Conservation (phyloP, 2,888 invertebrate species). For the Smittia sp. region DNA sequence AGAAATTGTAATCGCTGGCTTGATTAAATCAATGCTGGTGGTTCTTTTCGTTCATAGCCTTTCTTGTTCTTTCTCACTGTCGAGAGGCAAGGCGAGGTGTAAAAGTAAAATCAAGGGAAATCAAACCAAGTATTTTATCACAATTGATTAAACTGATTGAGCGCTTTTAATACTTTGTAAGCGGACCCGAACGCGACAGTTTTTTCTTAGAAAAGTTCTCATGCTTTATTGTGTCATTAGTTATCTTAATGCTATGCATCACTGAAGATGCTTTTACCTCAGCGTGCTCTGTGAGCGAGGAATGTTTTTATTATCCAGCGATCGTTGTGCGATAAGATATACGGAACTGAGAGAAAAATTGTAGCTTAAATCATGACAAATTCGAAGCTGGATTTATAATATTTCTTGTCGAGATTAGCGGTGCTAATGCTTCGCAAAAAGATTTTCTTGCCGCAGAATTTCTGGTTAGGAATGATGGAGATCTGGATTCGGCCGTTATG, state of each 20-base stretch:
- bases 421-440: no score
- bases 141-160: neutral
- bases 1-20: slow-evolving; percentile 20
- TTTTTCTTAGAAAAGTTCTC: slow-evolving; percentile 8
- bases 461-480: no score
- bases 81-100: neutral
- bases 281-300: neutral
- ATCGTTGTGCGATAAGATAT: neutral
- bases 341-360: no score
- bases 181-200: neutral
- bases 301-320: neutral
- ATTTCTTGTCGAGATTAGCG: no score
- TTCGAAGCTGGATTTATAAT: no score
- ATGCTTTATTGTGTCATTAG: slow-evolving; percentile 14
- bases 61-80: neutral
- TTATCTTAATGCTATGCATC: slow-evolving; percentile 13
- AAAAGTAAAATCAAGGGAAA: slow-evolving; percentile 5
- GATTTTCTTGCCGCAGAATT: no score
- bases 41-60: slow-evolving; percentile 7
- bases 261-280: neutral
- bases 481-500: no score
- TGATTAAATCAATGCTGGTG: slow-evolving; percentile 41
- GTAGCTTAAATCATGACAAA: no score
- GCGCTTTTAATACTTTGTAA: neutral
- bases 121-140: neutral